phyloP scores from a whole-genome alignment of 1,140 invertebrate genomes.

The Drosophila willistoni region DNA sequence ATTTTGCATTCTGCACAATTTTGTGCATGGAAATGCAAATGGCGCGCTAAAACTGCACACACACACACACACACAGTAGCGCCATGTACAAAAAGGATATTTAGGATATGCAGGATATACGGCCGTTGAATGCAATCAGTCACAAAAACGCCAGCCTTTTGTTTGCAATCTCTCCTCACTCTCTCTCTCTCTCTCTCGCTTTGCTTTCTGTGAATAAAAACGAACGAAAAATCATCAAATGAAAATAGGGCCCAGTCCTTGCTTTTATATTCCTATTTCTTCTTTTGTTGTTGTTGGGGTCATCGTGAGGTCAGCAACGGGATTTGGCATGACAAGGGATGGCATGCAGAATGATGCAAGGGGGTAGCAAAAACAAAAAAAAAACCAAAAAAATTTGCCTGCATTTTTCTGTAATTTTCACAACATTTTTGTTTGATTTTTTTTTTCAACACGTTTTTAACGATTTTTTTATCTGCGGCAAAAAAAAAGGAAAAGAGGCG shows the following conservation, averaged over 20 bases:
- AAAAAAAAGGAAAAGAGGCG: slow-evolving; percentile 36
- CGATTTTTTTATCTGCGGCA: slow-evolving; percentile 54
- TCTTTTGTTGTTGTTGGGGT: slow-evolving; percentile 61
- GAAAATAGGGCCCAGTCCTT: slow-evolving; percentile 47
- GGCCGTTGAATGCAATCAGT: slow-evolving; percentile 72
- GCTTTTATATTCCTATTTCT: slow-evolving; percentile 35
- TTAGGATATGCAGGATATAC: slow-evolving; percentile 58
- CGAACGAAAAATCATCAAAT: slow-evolving; percentile 71
- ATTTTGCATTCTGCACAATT: slow-evolving; percentile 59
- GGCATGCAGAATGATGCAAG: slow-evolving; percentile 44
- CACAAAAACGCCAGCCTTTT: slow-evolving; percentile 77
- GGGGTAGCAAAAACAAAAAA: slow-evolving; percentile 10
- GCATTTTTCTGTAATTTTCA: slow-evolving; percentile 63
- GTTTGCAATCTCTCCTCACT: slow-evolving; percentile 57
- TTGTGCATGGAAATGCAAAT: slow-evolving; percentile 65
- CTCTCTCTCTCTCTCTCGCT: too few species aligned
- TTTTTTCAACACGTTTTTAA: slow-evolving; percentile 17
- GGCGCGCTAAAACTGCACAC: slow-evolving; percentile 59
- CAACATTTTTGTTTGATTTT: slow-evolving; percentile 37
- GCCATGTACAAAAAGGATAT: slow-evolving; percentile 66
- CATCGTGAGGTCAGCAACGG: slow-evolving; percentile 81
- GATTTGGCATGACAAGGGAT: slow-evolving; percentile 81
- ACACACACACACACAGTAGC: slow-evolving; percentile 45
- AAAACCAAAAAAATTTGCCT: slow-evolving; percentile 53
- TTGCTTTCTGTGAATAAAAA: slow-evolving; percentile 53